Evolutionary conservation across 1,140 invertebrate genomes (phyloP), one percentile per base, ranked within the genome.

Genomic region (Hesperophylax magnus): DNA sequence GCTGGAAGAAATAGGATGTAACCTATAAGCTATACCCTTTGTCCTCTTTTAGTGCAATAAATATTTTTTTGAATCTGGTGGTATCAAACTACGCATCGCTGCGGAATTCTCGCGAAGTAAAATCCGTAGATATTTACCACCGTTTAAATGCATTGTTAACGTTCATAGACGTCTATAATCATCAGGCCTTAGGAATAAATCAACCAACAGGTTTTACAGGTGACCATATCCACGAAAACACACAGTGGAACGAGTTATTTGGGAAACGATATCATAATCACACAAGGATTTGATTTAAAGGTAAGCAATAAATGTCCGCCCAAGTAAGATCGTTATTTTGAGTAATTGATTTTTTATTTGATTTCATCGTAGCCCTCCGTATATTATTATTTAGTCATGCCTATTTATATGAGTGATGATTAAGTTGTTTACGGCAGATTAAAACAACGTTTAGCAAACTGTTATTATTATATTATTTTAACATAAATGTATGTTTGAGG

Each of bases 141-240:
- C 72, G 27, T 54, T 31, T 52, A 53, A 72, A 39, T 72, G 52
- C 24, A 72, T 72, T 52, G 39, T 53, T 52, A 72, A 67, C 63
- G 63, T 67, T n/a, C 11, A 31, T 11, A 67, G 31, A 20, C 9
- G 39, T 47, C 22, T 31, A 67, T 67, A 67, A 67, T 67, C 63
- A 31, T 22, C 24, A n/a, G 22, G 27, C 17, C 63, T 67, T 22
- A 27, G 24, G 31, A n/a, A 67, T 67, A 67, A 67, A 67, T 67
- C 63, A 67, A 14, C 17, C 24, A 8, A 20, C 18, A 61, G 58
- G 58, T 47, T 47, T 47, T 47, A 47, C 14, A 47, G 1, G 39
- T 3, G 39, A 47, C 39, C 6, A 3, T 47, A 47, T 47, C 18
- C 18, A 61, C 58, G 8, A 20, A 61, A 11, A 20, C 58, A 20